Base-by-base conservation (phyloP, 2,113 vertebrate genomes). In the Pelecanus crispus region DNA sequence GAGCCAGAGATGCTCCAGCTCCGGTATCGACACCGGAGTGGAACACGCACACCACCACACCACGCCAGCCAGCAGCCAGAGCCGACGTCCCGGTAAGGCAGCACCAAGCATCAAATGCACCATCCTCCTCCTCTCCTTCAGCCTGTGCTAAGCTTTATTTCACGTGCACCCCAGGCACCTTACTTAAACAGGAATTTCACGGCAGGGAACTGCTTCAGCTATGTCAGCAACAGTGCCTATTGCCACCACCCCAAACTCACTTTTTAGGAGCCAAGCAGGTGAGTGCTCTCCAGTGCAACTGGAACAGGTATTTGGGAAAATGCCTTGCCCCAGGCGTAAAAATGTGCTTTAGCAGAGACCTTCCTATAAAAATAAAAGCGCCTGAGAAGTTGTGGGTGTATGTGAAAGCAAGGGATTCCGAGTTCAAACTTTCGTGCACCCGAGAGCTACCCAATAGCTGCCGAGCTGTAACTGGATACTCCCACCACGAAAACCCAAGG, bases 401-500 rank as follows among this genome's bases (percentile, higher is more conserved):
- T 44, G 84, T 70, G 80, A 96, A 68, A 95, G 71, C n/a, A 32
- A 80, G 50, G 70, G 79, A 95, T 77, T 78, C 78, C 1, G 4
- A 71, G 66, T 83, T 93, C 83, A 95, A 95, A 97, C 86, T 91
- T 89, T 25, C 28, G 66, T 86, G 82, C 61, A 31, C 93, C 56
- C 50, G 6, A 71, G 67, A 40, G 62, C 75, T 90, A 92, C 95
- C 92, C 96, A 94, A 86, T 81, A 40, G 65, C 95, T 9, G 31
- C 95, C 8, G 25, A 61, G 88, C 88, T 97, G 97, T 95, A 98
- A 98, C 94, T 87, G 12, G 96, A 98, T 95, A 97, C 91, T 72
- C 95, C 82, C 65, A 6, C 89, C 95, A 97, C 31, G 24, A 95
- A 97, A 97, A 95, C 97, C 94, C 97, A 96, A 97, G 97, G 97